Evolutionary conservation across 1,140 invertebrate genomes (phyloP), one percentile per base, ranked within the genome.

Genomic region (Cherax destructor): DNA sequence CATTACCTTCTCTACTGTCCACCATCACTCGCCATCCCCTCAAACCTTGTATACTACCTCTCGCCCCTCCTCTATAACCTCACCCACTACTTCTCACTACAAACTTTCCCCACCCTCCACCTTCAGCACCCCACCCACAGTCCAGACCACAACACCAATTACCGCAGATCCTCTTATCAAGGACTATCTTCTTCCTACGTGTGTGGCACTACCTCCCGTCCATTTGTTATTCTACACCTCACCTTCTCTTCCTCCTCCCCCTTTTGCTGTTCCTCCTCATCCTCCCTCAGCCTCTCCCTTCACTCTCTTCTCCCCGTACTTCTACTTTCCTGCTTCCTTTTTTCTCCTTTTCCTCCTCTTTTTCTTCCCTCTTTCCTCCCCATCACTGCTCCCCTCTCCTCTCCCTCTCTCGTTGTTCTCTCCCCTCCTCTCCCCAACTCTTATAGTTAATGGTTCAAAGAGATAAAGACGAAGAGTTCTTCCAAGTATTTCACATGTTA

Each of bases 201-300:
- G 61, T 65, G 18, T 65, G 24, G 18, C 56, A 16, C 50, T 50
- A 30, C 49, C n/a, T 50, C 9, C 72, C 7, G n/a, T 10, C 18
- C 76, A 77, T 77, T 77, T 77, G 18, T 41, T 77, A 77, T n/a
- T 77, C 76, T 77, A 13, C 52, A 21, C 76, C 24, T 77, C 76
- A 41, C 76, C 24, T 77, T 13, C 3, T 5, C 16, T 7, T 18
- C 16, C 61, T 50, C 7, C 21, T 1, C n/a, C 41, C 18, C 41
- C 81, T 65, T 9, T 5, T 0, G 21, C n/a, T 24, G 9, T 21
- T 7, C 9, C 56, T 16, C 50, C 21, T n/a, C 41, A 24, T 30
- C 47, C 21, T 18, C n/a, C 30, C 49, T 6, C 18, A 4, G 47
- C 5, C 30, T 18, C 0, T 10, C 50, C 83, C n/a, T 21, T 52